phyloP scores from a whole-genome alignment of 1,140 invertebrate species.

The Zaprionus taronus region DNA sequence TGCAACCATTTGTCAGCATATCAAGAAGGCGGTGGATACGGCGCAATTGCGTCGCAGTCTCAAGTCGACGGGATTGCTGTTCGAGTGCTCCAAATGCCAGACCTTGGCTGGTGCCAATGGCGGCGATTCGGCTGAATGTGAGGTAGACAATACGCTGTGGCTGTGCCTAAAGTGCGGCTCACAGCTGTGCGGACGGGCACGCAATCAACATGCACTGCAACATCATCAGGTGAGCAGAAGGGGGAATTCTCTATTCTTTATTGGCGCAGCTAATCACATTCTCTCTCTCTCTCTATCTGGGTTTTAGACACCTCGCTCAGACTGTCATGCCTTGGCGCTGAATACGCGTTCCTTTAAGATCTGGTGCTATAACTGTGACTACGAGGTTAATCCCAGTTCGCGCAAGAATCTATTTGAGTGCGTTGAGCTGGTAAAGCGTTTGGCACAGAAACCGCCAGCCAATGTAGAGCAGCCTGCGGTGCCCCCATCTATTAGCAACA shows the following conservation, averaged over 20 bases:
- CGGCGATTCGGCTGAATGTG: conserved; percentile 83
- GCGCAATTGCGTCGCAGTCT: conserved; percentile 87
- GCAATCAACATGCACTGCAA: conserved; percentile 90
- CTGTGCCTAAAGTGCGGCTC: conserved; percentile 90
- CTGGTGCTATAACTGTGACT: conserved; percentile 91
- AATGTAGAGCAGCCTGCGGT: not conserved
- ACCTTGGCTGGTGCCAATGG: conserved; percentile 27
- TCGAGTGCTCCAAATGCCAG: conserved; percentile 87
- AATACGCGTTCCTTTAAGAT: conserved; percentile 90
- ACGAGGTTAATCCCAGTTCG: conserved; percentile 86
- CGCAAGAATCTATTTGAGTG: conserved; percentile 88
- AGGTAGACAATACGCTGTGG: conserved; percentile 88
- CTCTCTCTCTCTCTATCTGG: not conserved
- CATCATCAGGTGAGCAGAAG: conserved; percentile 87
- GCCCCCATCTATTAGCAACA: conserved; percentile 53
- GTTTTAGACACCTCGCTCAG: conserved; percentile 88
- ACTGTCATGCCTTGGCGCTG: conserved; percentile 90
- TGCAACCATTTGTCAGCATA: conserved; percentile 87
- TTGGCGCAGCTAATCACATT: not conserved
- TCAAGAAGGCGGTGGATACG: conserved; percentile 89
- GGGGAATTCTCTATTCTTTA: not conserved
- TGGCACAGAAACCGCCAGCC: conserved; percentile 77
- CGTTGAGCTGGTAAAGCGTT: conserved; percentile 87
- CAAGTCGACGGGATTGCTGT: conserved; percentile 86
- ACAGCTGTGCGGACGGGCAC: conserved; percentile 90